phyloP scores from a whole-genome alignment of 2,888 invertebrate genomes.

The Caenorhabditis doughertyi region DNA sequence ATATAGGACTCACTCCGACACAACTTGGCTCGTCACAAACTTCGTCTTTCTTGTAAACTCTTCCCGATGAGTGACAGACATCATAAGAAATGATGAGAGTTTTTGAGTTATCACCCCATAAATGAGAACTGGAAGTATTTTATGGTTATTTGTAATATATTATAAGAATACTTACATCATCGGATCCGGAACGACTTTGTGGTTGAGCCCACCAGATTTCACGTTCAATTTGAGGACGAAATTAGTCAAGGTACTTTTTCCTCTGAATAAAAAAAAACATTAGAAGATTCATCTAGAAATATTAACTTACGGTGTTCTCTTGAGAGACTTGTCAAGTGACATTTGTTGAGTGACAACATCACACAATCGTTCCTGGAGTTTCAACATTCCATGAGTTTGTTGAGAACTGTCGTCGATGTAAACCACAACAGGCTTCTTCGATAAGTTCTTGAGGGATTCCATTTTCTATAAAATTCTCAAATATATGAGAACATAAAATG shows the following conservation, averaged over 20 bases:
- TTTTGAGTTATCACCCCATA: slow-evolving; percentile 32
- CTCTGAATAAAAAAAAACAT: slow-evolving; percentile 19
- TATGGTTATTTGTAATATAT: neutral
- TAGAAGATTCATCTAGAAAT: neutral
- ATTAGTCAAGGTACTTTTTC: slow-evolving; percentile 20
- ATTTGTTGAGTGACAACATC: slow-evolving; percentile 59
- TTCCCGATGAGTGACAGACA: slow-evolving; percentile 57
- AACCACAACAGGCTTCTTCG: neutral
- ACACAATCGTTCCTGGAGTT: slow-evolving; percentile 54
- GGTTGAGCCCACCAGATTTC: slow-evolving; percentile 62
- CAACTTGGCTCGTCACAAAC: slow-evolving; percentile 36
- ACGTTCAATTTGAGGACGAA: slow-evolving; percentile 63
- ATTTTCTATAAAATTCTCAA: slow-evolving; percentile 8
- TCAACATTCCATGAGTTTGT: slow-evolving; percentile 42
- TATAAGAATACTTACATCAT: neutral
- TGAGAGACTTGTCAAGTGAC: slow-evolving; percentile 28
- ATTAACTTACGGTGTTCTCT: slow-evolving; percentile 13
- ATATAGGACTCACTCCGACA: slow-evolving; percentile 63
- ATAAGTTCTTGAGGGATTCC: neutral
- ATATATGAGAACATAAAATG: too few species aligned
- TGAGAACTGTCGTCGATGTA: neutral
- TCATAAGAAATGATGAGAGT: slow-evolving; percentile 63
- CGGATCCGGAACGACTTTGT: slow-evolving; percentile 21
- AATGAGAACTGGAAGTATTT: slow-evolving; percentile 31
- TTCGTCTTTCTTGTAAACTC: slow-evolving; percentile 28